These are phyloP conservation scores for Glareola pratincola DNA, from an alignment of 2,113 vertebrate genomes.

Conservation along the genomic window DNA sequence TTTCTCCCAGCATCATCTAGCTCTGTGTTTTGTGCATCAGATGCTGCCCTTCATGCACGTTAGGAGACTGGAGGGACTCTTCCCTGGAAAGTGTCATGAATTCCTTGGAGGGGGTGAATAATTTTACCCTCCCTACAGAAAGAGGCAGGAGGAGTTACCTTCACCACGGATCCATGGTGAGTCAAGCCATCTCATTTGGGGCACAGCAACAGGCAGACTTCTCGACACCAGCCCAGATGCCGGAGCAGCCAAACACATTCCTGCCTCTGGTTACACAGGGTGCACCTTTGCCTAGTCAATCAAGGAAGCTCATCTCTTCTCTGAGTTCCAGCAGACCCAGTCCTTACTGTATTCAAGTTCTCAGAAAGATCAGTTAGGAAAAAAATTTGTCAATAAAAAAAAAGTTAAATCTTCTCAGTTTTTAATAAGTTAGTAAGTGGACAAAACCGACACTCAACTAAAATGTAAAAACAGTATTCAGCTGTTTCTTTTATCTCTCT, in stretches of 20 bases:
- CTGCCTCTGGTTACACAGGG: background rate
- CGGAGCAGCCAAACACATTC: background rate
- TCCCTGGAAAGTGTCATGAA: background rate
- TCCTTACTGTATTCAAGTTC: background rate
- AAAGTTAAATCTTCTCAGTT: rapidly evolving
- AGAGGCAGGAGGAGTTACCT: background rate
- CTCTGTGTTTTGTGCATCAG: background rate
- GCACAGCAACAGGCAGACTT: background rate
- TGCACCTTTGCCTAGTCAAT: rapidly evolving
- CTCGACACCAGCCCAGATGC: background rate
- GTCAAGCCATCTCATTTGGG: background rate
- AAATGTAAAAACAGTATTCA: background rate
- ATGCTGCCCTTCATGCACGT: background rate
- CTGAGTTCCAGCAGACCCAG: background rate
- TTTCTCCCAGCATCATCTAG: background rate
- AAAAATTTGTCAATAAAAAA: background rate
- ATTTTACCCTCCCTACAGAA: background rate
- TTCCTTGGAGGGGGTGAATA: background rate
- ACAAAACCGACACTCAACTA: background rate
- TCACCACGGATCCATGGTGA: background rate
- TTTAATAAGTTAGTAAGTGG: background rate
- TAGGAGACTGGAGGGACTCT: background rate
- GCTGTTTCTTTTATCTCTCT: background rate
- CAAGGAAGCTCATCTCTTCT: background rate
- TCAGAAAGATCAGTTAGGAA: background rate